phyloP scores from a whole-genome alignment of 64 coral and sea anemone species.

The Montipora capricornis region DNA sequence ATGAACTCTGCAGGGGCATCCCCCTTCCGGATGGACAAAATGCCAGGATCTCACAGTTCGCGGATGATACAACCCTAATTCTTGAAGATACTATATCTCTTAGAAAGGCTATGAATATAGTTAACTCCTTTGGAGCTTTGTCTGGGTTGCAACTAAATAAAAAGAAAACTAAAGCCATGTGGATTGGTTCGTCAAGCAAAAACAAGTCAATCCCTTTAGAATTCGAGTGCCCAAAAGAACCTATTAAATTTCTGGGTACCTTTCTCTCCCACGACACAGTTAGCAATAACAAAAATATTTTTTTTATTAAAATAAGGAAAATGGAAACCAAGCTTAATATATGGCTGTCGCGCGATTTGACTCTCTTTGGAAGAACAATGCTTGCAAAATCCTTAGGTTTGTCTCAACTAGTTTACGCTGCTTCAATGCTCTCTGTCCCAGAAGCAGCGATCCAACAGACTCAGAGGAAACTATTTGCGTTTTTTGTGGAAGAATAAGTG shows the following conservation, averaged over 20 bases:
- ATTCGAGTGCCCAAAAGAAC: neutral
- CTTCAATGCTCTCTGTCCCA: slow-evolving; percentile 24
- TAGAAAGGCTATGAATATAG: no score
- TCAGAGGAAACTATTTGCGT: neutral
- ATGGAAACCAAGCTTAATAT: slow-evolving; percentile 14
- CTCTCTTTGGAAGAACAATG: neutral
- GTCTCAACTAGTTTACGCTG: neutral
- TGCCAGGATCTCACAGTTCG: no score
- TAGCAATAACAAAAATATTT: neutral
- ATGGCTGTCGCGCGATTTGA: neutral
- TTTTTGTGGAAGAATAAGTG: neutral
- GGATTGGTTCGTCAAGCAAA: neutral
- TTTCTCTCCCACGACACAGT: neutral
- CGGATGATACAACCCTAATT: no score
- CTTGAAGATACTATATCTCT: no score
- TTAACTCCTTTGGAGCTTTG: no score
- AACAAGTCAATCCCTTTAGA: neutral
- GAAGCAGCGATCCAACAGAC: neutral
- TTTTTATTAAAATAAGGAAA: slow-evolving; percentile 12
- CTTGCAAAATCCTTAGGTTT: neutral
- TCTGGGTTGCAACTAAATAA: neutral
- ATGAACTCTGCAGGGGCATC: no score
- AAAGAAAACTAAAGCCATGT: neutral
- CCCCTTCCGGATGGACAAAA: no score
- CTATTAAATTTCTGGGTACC: neutral